Evolutionary conservation across 1,140 invertebrate species (phyloP).

Genomic region (Colletes latitarsis): DNA sequence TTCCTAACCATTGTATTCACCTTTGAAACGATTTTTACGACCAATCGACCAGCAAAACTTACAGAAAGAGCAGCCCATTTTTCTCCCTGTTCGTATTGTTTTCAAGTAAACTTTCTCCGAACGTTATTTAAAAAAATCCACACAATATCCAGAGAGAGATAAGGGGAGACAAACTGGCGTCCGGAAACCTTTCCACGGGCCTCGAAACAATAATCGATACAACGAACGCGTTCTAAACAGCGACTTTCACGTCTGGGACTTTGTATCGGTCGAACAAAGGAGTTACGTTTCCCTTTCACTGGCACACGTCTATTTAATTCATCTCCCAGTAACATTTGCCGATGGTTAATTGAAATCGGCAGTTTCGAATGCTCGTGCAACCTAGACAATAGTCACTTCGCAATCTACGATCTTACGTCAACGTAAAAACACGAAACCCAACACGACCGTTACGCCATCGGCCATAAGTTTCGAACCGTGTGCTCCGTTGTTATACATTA

Average conservation of each 20-base stretch:
- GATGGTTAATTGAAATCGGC: conserved; percentile 52
- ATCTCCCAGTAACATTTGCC: conserved; percentile 44
- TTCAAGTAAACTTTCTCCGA: not conserved
- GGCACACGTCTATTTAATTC: conserved; percentile 41
- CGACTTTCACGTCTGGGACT: conserved; percentile 35
- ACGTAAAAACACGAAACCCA: not conserved
- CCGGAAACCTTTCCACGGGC: conserved; percentile 12
- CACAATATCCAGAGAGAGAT: not conserved
- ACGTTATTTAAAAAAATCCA: not conserved
- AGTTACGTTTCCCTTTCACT: conserved; percentile 44
- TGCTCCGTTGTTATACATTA: not conserved
- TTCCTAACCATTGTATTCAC: too few relatives aligned
- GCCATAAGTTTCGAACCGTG: not conserved
- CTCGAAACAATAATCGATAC: conserved; percentile 40
- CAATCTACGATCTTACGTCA: not conserved
- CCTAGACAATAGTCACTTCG: conserved; percentile 16
- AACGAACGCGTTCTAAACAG: conserved; percentile 40
- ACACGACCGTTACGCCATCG: not conserved
- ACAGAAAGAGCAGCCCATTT: too few relatives aligned
- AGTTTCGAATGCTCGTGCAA: conserved; percentile 17
- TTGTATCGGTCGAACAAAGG: conserved; percentile 23
- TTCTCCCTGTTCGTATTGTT: not conserved
- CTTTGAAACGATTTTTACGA: too few relatives aligned
- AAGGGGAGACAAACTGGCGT: not conserved
- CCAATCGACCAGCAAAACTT: too few relatives aligned